Base-by-base conservation (phyloP, 2,888 invertebrate species). In the Didymodactylos carnosus region DNA sequence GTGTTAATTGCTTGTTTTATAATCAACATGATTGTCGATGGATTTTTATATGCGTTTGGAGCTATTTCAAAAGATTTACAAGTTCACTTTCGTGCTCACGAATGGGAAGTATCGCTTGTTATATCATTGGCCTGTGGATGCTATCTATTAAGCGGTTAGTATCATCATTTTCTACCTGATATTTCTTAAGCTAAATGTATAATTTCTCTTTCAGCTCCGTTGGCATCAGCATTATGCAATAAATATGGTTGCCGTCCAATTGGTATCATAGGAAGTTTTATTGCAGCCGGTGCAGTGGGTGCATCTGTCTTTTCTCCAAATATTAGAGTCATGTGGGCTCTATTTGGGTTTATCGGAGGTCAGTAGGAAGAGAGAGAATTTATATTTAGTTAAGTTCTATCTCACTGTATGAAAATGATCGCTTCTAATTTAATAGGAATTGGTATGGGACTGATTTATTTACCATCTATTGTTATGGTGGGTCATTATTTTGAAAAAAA, bases 361-460 rank as follows among this genome's bases (percentile, higher is more conserved):
- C 11, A 35, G 19, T 13, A 13, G 11, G 25, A 35, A 62, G 19
- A 25, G 11, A 62, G 14, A 25, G 14, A 62, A 62, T 13, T 62
- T 35, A 13, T 25, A n/a, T n/a, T n/a, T n/a, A n/a, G n/a, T n/a
- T n/a, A n/a, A n/a, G n/a, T n/a, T n/a, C n/a, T n/a, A n/a, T n/a
- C n/a, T n/a, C n/a, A n/a, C n/a, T n/a, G n/a, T n/a, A n/a, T n/a
- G n/a, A n/a, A n/a, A n/a, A n/a, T n/a, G n/a, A n/a, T n/a, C n/a
- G n/a, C n/a, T n/a, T n/a, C n/a, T n/a, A n/a, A n/a, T n/a, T n/a
- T n/a, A n/a, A 88, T 95, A n/a, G n/a, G 95, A 53, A 84, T 94
- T 70, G 97, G 98, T 23, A 92, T 97, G 79, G 74, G 74, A 13
- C 53, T 71, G 23, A 53, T 71, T 16, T 74, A 74, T 39, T 40